phyloP scores from a whole-genome alignment of 2,113 vertebrate genomes.

The Saguinus midas region DNA sequence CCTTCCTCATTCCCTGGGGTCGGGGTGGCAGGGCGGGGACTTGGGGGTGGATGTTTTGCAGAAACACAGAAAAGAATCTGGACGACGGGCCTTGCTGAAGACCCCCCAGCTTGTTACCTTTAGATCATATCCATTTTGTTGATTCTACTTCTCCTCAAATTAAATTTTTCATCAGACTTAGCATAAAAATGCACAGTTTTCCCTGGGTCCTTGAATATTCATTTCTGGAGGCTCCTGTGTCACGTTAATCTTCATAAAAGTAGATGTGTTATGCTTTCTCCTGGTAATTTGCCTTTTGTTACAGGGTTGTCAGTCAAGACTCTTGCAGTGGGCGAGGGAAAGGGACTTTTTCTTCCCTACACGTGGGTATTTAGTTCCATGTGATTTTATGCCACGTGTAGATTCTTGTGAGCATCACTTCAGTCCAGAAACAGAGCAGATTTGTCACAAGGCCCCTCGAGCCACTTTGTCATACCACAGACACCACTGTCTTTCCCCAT shows the following conservation, averaged over 20 bases:
- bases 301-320: neutral
- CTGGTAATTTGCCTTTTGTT: neutral
- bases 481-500: fast-evolving
- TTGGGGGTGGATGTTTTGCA: too few species aligned
- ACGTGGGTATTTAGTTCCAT: neutral
- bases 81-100: neutral
- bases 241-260: neutral
- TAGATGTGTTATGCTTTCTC: neutral
- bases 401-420: too few species aligned
- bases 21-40: too few species aligned
- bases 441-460: neutral
- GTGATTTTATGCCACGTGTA: neutral
- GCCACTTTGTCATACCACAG: too few species aligned
- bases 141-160: neutral
- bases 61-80: neutral
- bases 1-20: neutral
- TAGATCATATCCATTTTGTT: too few species aligned
- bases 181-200: neutral
- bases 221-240: neutral
- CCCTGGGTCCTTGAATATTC: too few species aligned
- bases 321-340: neutral
- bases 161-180: neutral
- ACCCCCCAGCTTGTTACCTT: fast-evolving
- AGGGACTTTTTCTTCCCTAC: neutral
- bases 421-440: neutral